These are phyloP conservation scores for Melanotaenia nigrans DNA, from an alignment of 2,797 vertebrate genomes.

Conservation along the genomic window DNA sequence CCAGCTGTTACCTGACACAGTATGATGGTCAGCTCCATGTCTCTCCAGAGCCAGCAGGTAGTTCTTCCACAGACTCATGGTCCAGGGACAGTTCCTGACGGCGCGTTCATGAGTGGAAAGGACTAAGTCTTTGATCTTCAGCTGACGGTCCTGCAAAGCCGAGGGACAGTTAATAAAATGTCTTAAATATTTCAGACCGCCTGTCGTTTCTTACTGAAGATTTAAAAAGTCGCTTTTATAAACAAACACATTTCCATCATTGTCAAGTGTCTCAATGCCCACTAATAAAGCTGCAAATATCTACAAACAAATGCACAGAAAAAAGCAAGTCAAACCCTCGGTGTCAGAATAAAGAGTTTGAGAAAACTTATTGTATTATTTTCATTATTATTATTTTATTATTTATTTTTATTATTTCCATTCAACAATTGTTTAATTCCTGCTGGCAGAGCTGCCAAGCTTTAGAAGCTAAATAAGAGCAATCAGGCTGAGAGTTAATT, in stretches of 20 bases:
- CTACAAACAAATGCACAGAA: neutral
- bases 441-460: neutral
- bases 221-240: neutral
- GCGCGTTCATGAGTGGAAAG: slow-evolving; percentile 91
- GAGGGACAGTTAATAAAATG: neutral
- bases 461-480: neutral
- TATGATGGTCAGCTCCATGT: slow-evolving; percentile 86
- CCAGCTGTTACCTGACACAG: slow-evolving; percentile 83
- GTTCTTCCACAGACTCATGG: slow-evolving; percentile 92
- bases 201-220: neutral
- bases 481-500: slow-evolving; percentile 10
- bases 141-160: slow-evolving; percentile 87
- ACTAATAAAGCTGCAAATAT: neutral
- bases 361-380: neutral
- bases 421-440: neutral
- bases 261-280: neutral
- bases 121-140: slow-evolving; percentile 94
- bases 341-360: neutral
- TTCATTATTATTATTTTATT: no score
- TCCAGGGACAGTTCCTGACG: slow-evolving; percentile 97
- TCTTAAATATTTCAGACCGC: neutral
- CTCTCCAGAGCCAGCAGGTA: slow-evolving; percentile 94
- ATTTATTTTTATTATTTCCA: neutral
- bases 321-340: neutral
- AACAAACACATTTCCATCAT: neutral